These are phyloP conservation scores for Syrmaticus mikado DNA, from an alignment of 2,113 vertebrate species.

Conservation along the genomic window DNA sequence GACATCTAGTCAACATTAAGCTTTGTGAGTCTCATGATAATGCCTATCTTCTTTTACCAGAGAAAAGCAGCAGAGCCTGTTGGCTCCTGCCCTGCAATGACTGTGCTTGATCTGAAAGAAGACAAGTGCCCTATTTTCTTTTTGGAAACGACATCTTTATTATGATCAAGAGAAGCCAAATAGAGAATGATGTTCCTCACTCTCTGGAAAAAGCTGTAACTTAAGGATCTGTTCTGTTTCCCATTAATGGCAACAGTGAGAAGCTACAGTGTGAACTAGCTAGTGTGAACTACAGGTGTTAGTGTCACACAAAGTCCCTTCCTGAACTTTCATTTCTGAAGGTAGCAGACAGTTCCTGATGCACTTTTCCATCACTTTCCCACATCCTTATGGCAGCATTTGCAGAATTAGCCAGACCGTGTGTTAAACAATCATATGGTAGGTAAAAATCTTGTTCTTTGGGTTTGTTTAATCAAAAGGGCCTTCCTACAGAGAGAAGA, in stretches of 20 bases:
- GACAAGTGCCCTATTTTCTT: not conserved
- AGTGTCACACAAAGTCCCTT: not conserved
- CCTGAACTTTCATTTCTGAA: not conserved
- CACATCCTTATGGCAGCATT: not conserved
- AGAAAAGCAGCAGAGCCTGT: not conserved
- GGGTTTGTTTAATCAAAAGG: not conserved
- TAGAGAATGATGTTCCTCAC: not conserved
- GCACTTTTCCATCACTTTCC: not conserved
- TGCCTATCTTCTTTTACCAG: constrained; percentile 9
- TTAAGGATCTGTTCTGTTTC: not conserved
- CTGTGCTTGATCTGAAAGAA: constrained; percentile 4
- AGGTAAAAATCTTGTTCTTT: not conserved
- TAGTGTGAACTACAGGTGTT: too few species aligned
- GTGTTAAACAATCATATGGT: not conserved
- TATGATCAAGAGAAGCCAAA: not conserved
- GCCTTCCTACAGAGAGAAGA: not conserved
- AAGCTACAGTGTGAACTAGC: not conserved
- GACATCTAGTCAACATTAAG: constrained; percentile 28
- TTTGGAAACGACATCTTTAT: not conserved
- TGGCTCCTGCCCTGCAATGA: not conserved
- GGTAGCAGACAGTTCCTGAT: not conserved
- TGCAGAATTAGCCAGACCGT: not conserved
- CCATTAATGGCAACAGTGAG: not conserved
- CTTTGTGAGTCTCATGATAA: constrained; percentile 31
- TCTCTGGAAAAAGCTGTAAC: not conserved